A percentile compares a stretch with the other conserved stretches of the same genome.
Conservation (phyloP, 2,888 invertebrate genomes). For the Biston betularia region DNA sequence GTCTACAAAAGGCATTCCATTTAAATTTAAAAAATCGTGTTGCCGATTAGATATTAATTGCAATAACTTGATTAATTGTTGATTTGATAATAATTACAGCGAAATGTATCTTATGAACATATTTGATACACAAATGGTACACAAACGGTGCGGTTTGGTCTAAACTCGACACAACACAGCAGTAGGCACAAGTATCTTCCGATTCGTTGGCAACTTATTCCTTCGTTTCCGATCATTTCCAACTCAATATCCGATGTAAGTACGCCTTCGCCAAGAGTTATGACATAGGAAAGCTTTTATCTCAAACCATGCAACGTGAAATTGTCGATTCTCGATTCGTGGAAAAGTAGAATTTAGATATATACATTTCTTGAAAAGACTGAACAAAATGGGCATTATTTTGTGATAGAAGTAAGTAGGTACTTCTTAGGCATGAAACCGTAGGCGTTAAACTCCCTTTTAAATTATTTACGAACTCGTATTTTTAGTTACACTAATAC, state of each 20-base stretch:
- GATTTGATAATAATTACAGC: no score
- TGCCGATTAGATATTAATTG: no score
- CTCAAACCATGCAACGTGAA: slow-evolving; percentile 53
- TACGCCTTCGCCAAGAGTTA: slow-evolving; percentile 54
- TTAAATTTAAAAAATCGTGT: no score
- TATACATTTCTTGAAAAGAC: slow-evolving; percentile 25
- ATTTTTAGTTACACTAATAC: no score
- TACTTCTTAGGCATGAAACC: no score
- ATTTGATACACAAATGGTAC: no score
- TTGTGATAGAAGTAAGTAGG: neutral
- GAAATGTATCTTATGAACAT: no score
- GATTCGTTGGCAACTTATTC: slow-evolving; percentile 28
- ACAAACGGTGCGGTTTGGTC: neutral
- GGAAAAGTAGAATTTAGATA: slow-evolving; percentile 34
- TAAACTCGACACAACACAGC: slow-evolving; percentile 10
- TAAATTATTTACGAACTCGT: no score
- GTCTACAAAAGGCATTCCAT: no score
- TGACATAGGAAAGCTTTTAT: slow-evolving; percentile 74
- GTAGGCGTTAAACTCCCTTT: neutral
- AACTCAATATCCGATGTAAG: slow-evolving; percentile 57
- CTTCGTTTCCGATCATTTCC: slow-evolving; percentile 41
- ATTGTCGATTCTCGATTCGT: slow-evolving; percentile 43
- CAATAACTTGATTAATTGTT: no score
- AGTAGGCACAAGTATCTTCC: slow-evolving; percentile 1
- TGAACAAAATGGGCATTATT: neutral